phyloP scores from a whole-genome alignment of 2,888 invertebrate species.

The Drosophila lacicola region DNA sequence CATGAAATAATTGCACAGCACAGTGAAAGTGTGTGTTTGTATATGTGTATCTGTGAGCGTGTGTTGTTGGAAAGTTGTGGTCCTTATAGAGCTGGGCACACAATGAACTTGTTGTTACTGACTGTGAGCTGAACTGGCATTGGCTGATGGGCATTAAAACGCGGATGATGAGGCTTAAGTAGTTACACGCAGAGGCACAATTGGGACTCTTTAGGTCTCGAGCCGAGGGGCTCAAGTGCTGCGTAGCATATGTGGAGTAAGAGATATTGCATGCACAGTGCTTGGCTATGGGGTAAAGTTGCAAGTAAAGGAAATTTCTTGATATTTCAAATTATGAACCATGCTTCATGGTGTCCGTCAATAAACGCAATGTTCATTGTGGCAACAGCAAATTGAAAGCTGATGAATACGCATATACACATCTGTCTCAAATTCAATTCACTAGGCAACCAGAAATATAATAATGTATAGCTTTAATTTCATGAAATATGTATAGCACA shows the following conservation, averaged over 20 bases:
- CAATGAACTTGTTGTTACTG: slow-evolving; percentile 39
- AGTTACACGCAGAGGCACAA: slow-evolving; percentile 58
- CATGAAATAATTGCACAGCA: slow-evolving; percentile 73
- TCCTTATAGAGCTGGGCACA: slow-evolving; percentile 53
- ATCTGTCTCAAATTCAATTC: slow-evolving; percentile 40
- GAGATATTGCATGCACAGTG: slow-evolving; percentile 25
- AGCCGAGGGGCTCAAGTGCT: slow-evolving; percentile 60
- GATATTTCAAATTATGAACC: slow-evolving; percentile 33
- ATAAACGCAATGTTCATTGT: slow-evolving; percentile 26
- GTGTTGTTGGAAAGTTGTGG: slow-evolving; percentile 40
- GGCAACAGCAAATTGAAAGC: slow-evolving; percentile 21
- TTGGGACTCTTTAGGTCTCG: slow-evolving; percentile 57
- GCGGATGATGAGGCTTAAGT: slow-evolving; percentile 77
- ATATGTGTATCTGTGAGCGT: slow-evolving; percentile 6
- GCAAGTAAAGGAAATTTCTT: slow-evolving; percentile 28
- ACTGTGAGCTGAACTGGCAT: slow-evolving; percentile 31
- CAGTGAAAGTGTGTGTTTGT: slow-evolving; percentile 22
- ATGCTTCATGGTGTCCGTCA: slow-evolving; percentile 12
- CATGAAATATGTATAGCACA: background rate
- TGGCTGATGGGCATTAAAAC: slow-evolving; percentile 74
- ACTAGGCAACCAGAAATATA: slow-evolving; percentile 38
- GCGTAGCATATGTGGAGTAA: slow-evolving; percentile 61
- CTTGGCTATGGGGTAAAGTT: slow-evolving; percentile 26
- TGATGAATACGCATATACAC: slow-evolving; percentile 21
- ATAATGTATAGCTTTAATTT: slow-evolving; percentile 7